Base-by-base conservation (phyloP, 2,113 vertebrate genomes). In the Crypturellus undulatus region DNA sequence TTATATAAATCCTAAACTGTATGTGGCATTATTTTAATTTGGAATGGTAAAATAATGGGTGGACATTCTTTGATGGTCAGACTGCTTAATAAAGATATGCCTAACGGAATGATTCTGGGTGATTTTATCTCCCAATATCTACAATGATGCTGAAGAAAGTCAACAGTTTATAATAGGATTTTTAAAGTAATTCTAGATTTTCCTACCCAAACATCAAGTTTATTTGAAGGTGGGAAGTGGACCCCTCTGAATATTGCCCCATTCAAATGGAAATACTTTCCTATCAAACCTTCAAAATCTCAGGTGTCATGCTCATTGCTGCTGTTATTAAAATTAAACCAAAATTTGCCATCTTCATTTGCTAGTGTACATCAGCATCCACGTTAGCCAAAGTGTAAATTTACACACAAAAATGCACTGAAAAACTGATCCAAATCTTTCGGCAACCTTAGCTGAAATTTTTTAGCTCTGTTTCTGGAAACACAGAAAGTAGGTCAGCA, bases 401-500 rank as follows among this genome's bases (percentile, higher is more conserved):
- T 18, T 5, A 62, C 63, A 45, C 16, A 70, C 18, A 77, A 89
- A 81, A 89, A 73, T 49, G 60, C 45, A 36, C 40, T 47, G 49
- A 70, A 94, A 93, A 95, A 91, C 38, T 82, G 85, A 92, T 60
- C 43, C 43, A 75, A 62, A 89, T 83, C 60, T 73, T 90, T 78
- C 68, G 92, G 79, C 83, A 93, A 82, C 30, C 32, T 64, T 70
- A 86, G 56, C 79, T 56, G 58, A 84, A 90, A 52, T 87, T 96
- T 92, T 92, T 89, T 59, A 87, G 54, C 32, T 89, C 1, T 2
- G 67, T 83, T 92, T 92, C 89, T 86, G 84, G 78, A 89, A 92
- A 62, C 25, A 49, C 8, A 86, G 43, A 95, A 96, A 96, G 73
- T 95, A 95, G 89, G 89, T 95, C 96, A 96, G 87, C 40, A 85